Percentiles rank a stretch among this genome's conserved stretches.
Conservation (phyloP, 2,888 invertebrate species). For the Parthenolecanium corni region DNA sequence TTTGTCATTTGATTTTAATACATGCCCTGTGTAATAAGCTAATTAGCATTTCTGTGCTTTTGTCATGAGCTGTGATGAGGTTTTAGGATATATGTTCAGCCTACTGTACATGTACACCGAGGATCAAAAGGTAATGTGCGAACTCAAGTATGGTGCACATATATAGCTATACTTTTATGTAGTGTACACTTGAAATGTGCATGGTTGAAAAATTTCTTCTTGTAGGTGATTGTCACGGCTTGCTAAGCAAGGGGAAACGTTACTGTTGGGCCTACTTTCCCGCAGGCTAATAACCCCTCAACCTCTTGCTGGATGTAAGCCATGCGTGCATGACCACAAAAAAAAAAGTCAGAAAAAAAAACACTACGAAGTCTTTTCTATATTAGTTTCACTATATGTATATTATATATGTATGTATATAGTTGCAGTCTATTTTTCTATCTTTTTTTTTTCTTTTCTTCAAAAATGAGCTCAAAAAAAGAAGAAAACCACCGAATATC, state of each 20-base stretch:
- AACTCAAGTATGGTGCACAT: background rate
- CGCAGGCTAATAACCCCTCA: constrained; percentile 27
- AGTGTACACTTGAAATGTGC: background rate
- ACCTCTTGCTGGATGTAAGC: constrained; percentile 16
- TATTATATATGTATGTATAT: too few species aligned
- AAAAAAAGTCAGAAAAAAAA: constrained; percentile 4
- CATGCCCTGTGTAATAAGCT: constrained; percentile 14
- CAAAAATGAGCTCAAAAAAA: background rate
- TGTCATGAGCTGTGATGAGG: too few species aligned
- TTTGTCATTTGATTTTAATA: too few species aligned
- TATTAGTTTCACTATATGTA: background rate
- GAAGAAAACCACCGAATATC: background rate
- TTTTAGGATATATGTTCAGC: too few species aligned
- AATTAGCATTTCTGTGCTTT: constrained; percentile 15
- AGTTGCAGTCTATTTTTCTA: background rate
- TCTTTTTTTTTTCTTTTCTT: background rate
- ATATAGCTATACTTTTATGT: background rate
- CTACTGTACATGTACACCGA: too few species aligned
- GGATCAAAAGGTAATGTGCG: too few species aligned
- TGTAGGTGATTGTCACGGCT: constrained; percentile 28
- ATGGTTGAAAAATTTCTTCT: constrained; percentile 27
- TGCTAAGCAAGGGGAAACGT: constrained; percentile 26
- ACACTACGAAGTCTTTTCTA: constrained; percentile 2
- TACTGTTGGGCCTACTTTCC: constrained; percentile 26
- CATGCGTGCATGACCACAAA: constrained; percentile 25